Evolutionary conservation across 2,888 invertebrate genomes (phyloP), one percentile per base, ranked within the genome.

Genomic region (Incurvaria masculella): DNA sequence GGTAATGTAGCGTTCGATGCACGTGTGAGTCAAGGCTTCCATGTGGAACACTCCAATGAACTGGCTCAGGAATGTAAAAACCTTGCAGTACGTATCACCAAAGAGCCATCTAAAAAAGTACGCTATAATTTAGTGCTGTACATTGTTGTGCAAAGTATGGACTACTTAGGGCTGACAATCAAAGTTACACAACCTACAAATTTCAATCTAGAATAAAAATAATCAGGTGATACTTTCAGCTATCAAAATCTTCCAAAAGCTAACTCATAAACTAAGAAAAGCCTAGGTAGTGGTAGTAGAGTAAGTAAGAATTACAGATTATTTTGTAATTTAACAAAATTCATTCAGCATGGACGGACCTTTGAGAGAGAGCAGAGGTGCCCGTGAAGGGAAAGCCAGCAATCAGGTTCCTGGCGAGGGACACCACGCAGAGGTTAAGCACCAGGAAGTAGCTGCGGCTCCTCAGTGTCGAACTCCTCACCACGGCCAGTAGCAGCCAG

Each of bases 1-100:
- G 8, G 71, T 57, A 11, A 79, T 67, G 54, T 72, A 76, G 61
- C 80, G 65, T 57, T 81, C 80, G 44, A 80, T 67, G 53, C 76
- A 74, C 23, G 79, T 61, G 48, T 78, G 66, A 1, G 79, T 70
- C 17, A 81, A 59, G 49, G 68, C 65, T 57, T 74, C 72, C 42
- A 79, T 66, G 62, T 80, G 79, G 49, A 71, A 69, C 10, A 74
- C 66, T 39, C 72, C 68, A 53, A 79, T 56, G 57, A 79, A 70
- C 47, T 75, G 75, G 50, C 76, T 72, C 52, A 72, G 56, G 54
- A 78, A 79, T 20, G 56, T 72, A 63, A 59, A 64, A 27, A 65
- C 51, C 47, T 61, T 57, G 57, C 79, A 79, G 47, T 66, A 63
- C n/a, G 61, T 55, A 44, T 56, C 56, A 40, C 66, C 62, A 56